These are phyloP conservation scores for Drosophila austrosaltans DNA, from an alignment of 2,888 invertebrate genomes.

Conservation along the genomic window DNA sequence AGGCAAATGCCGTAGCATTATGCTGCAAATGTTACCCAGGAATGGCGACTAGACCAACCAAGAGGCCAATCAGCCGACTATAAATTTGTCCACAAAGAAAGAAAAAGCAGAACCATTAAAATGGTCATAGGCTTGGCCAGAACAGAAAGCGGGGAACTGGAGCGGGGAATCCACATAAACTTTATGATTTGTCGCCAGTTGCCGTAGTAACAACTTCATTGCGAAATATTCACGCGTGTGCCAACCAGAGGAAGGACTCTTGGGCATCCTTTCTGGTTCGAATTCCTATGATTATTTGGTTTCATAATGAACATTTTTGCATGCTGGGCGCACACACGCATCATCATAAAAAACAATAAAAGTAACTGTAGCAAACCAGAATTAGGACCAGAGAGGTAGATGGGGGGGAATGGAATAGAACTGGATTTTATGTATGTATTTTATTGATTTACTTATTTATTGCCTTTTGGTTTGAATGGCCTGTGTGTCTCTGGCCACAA, in stretches of 20 bases:
- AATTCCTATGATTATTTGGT: neutral
- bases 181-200: constrained; percentile 71
- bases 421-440: constrained; percentile 59
- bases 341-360: constrained; percentile 73
- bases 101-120: constrained; percentile 40
- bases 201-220: constrained; percentile 69
- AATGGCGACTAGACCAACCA: constrained; percentile 29
- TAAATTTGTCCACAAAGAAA: constrained; percentile 62
- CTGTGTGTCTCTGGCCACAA: constrained; percentile 34
- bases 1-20: constrained; percentile 27
- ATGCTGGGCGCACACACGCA: constrained; percentile 72
- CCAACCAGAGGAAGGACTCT: constrained; percentile 28
- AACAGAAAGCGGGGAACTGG: neutral
- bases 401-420: constrained; percentile 21
- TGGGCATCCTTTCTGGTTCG: constrained; percentile 14
- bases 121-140: constrained; percentile 33
- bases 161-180: constrained; percentile 55
- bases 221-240: constrained; percentile 57
- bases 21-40: constrained; percentile 16
- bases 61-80: constrained; percentile 67
- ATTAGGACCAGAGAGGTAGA: neutral
- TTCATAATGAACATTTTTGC: constrained; percentile 65
- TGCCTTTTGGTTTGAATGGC: constrained; percentile 28
- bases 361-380: constrained; percentile 15
- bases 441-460: constrained; percentile 78